phyloP scores from a whole-genome alignment of 2,113 vertebrate genomes.

The Gymnobelideus leadbeateri region DNA sequence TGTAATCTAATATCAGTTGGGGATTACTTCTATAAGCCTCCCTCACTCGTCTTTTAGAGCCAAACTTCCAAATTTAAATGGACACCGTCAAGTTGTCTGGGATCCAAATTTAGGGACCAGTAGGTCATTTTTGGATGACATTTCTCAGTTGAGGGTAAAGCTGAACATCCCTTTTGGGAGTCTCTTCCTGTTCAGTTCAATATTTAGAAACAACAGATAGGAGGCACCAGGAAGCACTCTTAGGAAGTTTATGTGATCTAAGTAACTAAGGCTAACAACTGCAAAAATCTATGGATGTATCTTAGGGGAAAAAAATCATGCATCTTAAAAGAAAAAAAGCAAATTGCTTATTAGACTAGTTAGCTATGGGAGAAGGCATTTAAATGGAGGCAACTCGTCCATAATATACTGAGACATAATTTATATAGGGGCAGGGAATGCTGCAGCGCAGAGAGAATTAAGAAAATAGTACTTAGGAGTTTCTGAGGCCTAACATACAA shows the following conservation, averaged over 20 bases:
- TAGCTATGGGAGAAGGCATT: background rate
- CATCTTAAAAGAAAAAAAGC: conserved; percentile 44
- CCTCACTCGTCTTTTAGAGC: conserved; percentile 41
- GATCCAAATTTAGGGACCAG: conserved; percentile 54
- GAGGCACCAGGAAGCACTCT: conserved; percentile 25
- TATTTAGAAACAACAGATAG: conserved; percentile 59
- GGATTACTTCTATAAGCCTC: conserved; percentile 34
- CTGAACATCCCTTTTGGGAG: conserved; percentile 47
- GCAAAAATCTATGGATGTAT: conserved; percentile 34
- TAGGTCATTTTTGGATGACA: conserved; percentile 60
- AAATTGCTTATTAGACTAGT: background rate
- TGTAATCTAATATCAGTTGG: conserved; percentile 34
- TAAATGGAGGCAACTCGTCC: conserved; percentile 27
- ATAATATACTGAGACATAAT: conserved; percentile 20
- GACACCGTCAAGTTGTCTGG: conserved; percentile 42
- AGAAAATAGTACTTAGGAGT: background rate
- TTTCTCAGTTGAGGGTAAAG: conserved; percentile 24
- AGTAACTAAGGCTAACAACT: conserved; percentile 16
- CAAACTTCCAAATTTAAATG: conserved; percentile 66
- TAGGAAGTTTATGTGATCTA: conserved; percentile 37
- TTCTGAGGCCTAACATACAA: conserved; percentile 2
- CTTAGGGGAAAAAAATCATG: conserved; percentile 30
- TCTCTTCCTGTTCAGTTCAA: conserved; percentile 27
- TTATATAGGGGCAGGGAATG: conserved; percentile 23
- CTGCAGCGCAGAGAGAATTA: background rate